These are phyloP conservation scores for Netelia virgata DNA, from an alignment of 2,888 invertebrate genomes.

Conservation along the genomic window DNA sequence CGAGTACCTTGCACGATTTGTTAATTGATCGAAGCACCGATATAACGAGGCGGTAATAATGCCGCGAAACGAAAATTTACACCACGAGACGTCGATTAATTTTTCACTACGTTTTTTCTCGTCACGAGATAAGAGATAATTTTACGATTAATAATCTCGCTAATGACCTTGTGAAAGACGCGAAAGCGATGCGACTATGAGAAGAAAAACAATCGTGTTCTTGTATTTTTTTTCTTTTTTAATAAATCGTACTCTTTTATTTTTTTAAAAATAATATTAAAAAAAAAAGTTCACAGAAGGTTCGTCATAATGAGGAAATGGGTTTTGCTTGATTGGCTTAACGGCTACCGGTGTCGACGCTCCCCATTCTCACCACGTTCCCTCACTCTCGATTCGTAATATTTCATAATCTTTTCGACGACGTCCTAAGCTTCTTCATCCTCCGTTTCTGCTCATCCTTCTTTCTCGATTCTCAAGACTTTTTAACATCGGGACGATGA, in stretches of 20 bases:
- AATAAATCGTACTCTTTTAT: neutral
- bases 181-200: neutral
- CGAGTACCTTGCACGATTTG: constrained; percentile 39
- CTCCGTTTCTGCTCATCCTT: constrained; percentile 8
- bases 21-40: constrained; percentile 39
- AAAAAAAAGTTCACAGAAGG: neutral
- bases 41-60: neutral
- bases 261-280: neutral
- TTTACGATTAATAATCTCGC: too few relatives aligned
- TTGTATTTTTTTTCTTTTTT: neutral
- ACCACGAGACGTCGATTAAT: neutral
- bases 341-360: neutral
- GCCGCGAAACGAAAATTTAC: neutral
- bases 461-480: constrained; percentile 1
- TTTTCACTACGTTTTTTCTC: neutral
- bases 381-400: neutral
- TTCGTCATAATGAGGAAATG: neutral
- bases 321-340: constrained; percentile 4
- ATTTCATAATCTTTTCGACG: constrained; percentile 50
- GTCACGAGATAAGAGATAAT: neutral
- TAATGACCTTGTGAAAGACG: neutral
- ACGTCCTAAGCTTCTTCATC: constrained; percentile 22
- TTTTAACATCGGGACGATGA: constrained; percentile 38
- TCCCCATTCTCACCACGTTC: neutral
- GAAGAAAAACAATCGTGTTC: neutral